These are phyloP conservation scores for Beris chalybata DNA, from an alignment of 2,888 invertebrate species.

Conservation along the genomic window DNA sequence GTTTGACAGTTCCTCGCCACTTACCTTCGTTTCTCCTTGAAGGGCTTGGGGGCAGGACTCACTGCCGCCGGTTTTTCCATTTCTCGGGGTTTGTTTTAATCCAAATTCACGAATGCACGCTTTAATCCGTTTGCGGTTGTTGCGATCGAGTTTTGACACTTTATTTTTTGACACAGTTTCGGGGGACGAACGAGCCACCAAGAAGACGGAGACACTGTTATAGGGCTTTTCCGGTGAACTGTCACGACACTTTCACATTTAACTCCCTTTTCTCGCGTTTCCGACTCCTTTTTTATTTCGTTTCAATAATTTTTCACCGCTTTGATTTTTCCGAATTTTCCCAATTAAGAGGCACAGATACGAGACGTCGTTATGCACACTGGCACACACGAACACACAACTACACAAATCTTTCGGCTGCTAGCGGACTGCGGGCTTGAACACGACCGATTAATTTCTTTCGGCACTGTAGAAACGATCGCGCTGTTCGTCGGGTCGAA, in stretches of 20 bases:
- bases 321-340: neutral
- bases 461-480: too few relatives aligned
- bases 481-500: too few relatives aligned
- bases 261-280: neutral
- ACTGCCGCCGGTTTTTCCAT: conserved; percentile 39
- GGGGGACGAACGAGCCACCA: too few relatives aligned
- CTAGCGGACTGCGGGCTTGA: too few relatives aligned
- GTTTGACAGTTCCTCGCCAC: neutral
- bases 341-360: neutral
- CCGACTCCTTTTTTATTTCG: neutral
- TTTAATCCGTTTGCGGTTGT: neutral
- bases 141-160: too few relatives aligned
- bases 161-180: too few relatives aligned
- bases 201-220: too few relatives aligned
- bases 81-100: neutral
- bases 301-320: neutral
- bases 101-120: conserved; percentile 11
- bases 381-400: conserved; percentile 15
- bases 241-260: neutral
- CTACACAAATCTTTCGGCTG: too few relatives aligned
- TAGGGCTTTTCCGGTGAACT: too few relatives aligned
- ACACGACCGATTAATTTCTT: too few relatives aligned
- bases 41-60: conserved; percentile 50
- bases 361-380: conserved; percentile 28
- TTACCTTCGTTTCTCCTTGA: conserved; percentile 73